phyloP scores from a whole-genome alignment of 2,888 invertebrate species.

The Selenia dentaria region DNA sequence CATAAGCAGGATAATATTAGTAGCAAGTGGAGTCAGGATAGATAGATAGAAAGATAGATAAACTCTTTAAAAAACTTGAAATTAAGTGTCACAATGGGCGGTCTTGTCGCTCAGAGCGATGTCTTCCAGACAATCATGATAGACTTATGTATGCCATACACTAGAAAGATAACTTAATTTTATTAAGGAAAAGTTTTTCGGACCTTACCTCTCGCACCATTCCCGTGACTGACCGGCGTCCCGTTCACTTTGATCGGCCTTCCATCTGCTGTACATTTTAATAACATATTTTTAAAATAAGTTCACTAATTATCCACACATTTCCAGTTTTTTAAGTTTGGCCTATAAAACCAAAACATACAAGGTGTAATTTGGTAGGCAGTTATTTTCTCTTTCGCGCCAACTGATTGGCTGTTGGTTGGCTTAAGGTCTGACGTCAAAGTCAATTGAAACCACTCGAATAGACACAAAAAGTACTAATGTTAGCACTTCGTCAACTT shows the following conservation, averaged over 20 bases:
- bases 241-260: conserved; percentile 80
- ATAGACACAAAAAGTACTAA: neutral
- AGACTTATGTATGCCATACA: too few species aligned
- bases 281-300: conserved; percentile 70
- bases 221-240: conserved; percentile 65
- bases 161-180: too few species aligned
- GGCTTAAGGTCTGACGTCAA: conserved; percentile 30
- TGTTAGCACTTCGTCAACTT: neutral
- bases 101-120: too few species aligned
- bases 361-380: conserved; percentile 32
- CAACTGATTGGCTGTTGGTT: conserved; percentile 64
- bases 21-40: too few species aligned
- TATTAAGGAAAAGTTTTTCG: conserved; percentile 18
- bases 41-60: too few species aligned
- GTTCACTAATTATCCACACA: conserved; percentile 67
- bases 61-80: too few species aligned
- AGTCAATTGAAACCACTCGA: too few species aligned
- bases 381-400: conserved; percentile 55
- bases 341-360: conserved; percentile 58
- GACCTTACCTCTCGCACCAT: conserved; percentile 77
- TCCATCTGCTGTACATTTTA: conserved; percentile 81
- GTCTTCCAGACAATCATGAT: too few species aligned
- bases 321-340: conserved; percentile 48
- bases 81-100: too few species aligned
- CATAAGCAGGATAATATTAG: too few species aligned